Conservation (phyloP, 2,113 vertebrate genomes). For the Tor tambroides region DNA sequence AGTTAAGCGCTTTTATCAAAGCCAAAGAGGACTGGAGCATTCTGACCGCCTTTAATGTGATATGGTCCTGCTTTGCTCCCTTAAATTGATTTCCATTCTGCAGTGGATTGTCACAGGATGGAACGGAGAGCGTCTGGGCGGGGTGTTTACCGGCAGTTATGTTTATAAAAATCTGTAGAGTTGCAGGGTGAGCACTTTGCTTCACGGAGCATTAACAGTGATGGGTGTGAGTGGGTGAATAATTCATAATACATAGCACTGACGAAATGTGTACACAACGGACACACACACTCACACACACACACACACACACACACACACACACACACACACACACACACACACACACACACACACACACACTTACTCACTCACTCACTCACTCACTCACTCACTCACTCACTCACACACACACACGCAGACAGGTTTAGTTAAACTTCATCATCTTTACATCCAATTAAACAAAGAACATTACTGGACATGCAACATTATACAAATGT, state of each 20-base stretch:
- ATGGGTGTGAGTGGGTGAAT: slow-evolving; percentile 28
- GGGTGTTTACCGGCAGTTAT: slow-evolving; percentile 33
- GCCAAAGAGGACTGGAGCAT: slow-evolving; percentile 49
- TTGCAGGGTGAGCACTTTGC: slow-evolving; percentile 71
- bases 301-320: neutral
- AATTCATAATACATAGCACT: slow-evolving; percentile 8
- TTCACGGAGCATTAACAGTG: slow-evolving; percentile 37
- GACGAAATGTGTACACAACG: neutral
- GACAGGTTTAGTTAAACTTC: neutral
- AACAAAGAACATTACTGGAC: slow-evolving; percentile 20
- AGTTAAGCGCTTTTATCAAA: slow-evolving; percentile 56
- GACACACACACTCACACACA: neutral
- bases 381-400: neutral
- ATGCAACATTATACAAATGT: slow-evolving; percentile 48
- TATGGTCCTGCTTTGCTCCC: slow-evolving; percentile 60
- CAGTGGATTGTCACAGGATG: slow-evolving; percentile 43
- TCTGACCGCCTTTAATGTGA: slow-evolving; percentile 49
- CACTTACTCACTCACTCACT: neutral
- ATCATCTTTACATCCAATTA: slow-evolving; percentile 28
- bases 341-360: neutral
- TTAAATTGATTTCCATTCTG: slow-evolving; percentile 66
- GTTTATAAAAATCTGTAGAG: slow-evolving; percentile 68
- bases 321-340: neutral
- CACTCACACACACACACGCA: neutral
- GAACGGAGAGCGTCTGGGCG: neutral